phyloP scores from a whole-genome alignment of 2,113 vertebrate genomes.

The Macrotus californicus region DNA sequence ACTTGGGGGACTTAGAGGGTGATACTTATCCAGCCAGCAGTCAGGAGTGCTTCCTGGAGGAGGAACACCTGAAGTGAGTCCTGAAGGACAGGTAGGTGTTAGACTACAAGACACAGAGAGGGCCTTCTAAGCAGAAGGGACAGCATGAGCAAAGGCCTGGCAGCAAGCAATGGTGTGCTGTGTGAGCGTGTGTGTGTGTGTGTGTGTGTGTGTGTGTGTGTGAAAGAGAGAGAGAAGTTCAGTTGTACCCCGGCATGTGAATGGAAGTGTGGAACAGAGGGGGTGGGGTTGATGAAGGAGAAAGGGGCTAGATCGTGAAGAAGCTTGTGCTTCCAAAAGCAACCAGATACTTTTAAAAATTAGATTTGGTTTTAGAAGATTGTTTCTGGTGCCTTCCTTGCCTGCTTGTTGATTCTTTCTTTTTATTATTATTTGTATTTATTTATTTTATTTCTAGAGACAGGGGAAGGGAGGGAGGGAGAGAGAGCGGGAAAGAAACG shows the following conservation, averaged over 20 bases:
- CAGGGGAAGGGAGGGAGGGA: too few relatives aligned
- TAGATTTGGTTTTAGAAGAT: background rate
- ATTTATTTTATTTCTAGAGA: too few relatives aligned
- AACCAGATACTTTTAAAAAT: background rate
- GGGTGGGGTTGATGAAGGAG: background rate
- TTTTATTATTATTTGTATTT: too few relatives aligned
- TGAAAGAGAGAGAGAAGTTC: background rate
- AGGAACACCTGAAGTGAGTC: background rate
- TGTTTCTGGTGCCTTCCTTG: background rate
- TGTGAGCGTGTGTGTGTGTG: background rate
- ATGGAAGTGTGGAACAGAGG: background rate
- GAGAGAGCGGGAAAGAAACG: too few relatives aligned
- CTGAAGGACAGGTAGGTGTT: background rate
- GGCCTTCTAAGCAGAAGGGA: background rate
- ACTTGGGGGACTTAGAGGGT: background rate
- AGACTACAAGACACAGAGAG: background rate
- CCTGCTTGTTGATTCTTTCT: background rate
- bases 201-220: background rate
- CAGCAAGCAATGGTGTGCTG: background rate
- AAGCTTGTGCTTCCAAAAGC: background rate
- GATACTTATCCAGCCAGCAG: background rate
- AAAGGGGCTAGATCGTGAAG: background rate
- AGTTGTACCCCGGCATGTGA: too few relatives aligned
- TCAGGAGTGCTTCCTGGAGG: background rate
- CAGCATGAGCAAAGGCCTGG: background rate